Conservation (phyloP, 2,888 invertebrate genomes). For the Phyllotreta striolata region DNA sequence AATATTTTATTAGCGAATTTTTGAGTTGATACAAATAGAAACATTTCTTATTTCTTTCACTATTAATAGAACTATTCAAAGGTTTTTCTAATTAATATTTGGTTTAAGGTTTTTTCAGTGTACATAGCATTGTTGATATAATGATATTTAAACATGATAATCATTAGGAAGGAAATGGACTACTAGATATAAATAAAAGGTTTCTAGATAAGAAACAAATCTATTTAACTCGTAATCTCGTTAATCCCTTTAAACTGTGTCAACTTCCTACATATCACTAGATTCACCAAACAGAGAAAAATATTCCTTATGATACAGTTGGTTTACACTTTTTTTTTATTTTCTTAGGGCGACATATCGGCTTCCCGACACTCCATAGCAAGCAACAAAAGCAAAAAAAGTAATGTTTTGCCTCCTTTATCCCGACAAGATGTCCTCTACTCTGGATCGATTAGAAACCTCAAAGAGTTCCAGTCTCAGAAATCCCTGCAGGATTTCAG, state of each 20-base stretch:
- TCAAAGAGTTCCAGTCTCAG: conserved; percentile 93
- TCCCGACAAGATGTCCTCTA: conserved; percentile 98
- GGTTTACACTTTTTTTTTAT: background rate
- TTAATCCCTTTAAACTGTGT: too few species aligned
- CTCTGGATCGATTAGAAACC: conserved; percentile 91
- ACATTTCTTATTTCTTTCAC: background rate
- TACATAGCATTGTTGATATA: too few species aligned
- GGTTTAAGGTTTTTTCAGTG: too few species aligned
- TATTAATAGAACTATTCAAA: background rate
- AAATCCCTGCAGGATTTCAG: conserved; percentile 90
- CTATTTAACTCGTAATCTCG: too few species aligned
- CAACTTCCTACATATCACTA: background rate
- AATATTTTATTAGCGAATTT: background rate
- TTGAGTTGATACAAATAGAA: background rate
- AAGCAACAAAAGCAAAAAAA: conserved; percentile 49
- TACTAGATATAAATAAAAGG: too few species aligned
- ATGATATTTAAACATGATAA: too few species aligned
- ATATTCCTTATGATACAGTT: background rate
- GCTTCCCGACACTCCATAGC: conserved; percentile 70
- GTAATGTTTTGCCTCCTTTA: conserved; percentile 82
- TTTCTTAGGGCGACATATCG: conserved; percentile 67
- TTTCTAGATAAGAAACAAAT: too few species aligned
- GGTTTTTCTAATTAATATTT: background rate
- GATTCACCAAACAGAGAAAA: background rate
- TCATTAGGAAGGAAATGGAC: too few species aligned